Conservation (phyloP, 53 echinoderm and acorn worm genomes). For the Henricia sp. region DNA sequence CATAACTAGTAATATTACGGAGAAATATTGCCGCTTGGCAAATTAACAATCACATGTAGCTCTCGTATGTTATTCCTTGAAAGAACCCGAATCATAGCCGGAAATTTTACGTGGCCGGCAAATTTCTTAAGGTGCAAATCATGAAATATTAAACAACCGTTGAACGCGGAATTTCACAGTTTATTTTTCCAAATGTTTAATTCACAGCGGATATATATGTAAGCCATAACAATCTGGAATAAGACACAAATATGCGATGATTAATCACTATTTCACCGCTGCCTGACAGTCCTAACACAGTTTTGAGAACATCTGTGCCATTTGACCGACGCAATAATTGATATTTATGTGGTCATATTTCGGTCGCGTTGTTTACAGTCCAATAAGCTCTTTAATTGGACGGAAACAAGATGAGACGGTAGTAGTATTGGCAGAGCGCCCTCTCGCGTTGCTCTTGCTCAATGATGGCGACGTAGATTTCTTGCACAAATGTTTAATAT, state of each 20-base stretch:
- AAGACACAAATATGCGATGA: neutral
- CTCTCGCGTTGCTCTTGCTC: neutral
- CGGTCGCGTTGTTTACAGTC: neutral
- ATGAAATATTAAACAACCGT: conserved; percentile 8
- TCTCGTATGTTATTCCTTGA: neutral
- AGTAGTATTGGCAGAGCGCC: neutral
- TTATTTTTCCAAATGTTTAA: conserved; percentile 34
- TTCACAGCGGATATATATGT: conserved; percentile 32
- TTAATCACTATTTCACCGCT: neutral
- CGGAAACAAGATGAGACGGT: neutral
- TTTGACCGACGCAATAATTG: no score
- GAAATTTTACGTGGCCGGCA: conserved; percentile 1
- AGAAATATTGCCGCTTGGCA: neutral
- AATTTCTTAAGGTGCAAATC: conserved; percentile 18
- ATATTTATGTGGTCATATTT: conserved; percentile 16
- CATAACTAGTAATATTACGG: neutral
- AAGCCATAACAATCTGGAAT: conserved; percentile 14
- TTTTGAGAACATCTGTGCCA: no score
- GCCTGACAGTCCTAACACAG: no score
- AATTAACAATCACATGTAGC: neutral
- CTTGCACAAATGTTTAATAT: neutral
- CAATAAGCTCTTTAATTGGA: conserved; percentile 12
- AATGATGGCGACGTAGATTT: neutral
- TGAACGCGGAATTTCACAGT: conserved; percentile 33
- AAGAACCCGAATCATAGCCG: conserved; percentile 8